Base-by-base conservation (phyloP, 2,888 invertebrate species). In the Heliconius aoede region DNA sequence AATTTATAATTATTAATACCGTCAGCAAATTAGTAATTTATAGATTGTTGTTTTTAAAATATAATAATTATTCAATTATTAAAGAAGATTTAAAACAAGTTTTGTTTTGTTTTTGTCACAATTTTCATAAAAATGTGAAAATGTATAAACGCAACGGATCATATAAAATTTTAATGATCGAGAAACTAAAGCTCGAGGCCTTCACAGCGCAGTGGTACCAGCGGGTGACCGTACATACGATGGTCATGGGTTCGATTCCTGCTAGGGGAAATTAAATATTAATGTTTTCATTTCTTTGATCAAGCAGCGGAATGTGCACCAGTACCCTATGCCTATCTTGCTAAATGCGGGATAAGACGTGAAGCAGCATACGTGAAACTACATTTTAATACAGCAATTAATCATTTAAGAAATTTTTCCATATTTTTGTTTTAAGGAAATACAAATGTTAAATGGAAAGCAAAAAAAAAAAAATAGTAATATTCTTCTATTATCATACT, bases 401-500 rank as follows among this genome's bases (percentile, higher is more conserved):
- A 30, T 62, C 1, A 18, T 30, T 30, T 30, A 9, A 30, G 13
- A 24, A 24, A n/a, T 30, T 62, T 30, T 21, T 30, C 62, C 8
- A 30, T 32, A 30, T 32, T n/a, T 30, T 1, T 15, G n/a, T 64
- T 64, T 13, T 64, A 32, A 36, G 1, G 3, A 40, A 36, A 65
- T 36, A 40, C n/a, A 8, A 24, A 7, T 40, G 83, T 86, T 88
- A 83, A 84, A 82, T 82, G 76, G 83, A 81, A 83, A 86, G 82
- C 83, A 83, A 85, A 86, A 84, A 81, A 85, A 84, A 81, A 85
- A 81, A 60, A 3, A n/a, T n/a, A 26, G 86, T 88, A 87, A 90
- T 91, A 88, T 87, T 88, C 90, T 90, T 88, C 88, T 87, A 91
- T 91, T 89, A 88, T 85, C 84, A 85, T 85, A 86, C n/a, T 85